Base-by-base conservation (phyloP, 2,888 invertebrate genomes). In the Lottia gigantea region DNA sequence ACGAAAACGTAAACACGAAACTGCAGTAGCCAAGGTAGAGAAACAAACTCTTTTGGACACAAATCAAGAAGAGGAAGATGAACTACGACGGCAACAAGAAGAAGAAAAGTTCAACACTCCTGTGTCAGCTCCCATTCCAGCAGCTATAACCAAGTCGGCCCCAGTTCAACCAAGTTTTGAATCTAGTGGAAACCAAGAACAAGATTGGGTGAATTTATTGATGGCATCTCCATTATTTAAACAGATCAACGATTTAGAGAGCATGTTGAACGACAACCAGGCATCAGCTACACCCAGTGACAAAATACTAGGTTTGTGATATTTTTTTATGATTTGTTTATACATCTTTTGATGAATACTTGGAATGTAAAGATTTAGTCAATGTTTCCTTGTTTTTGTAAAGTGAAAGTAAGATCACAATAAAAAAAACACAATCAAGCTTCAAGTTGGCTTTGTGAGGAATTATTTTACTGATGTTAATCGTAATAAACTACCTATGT, bases 211-310 rank as follows among this genome's bases (percentile, higher is more conserved):
- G 26, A 85, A 85, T 71, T 76, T 87, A 77, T 74, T 87, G 74
- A 86, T 87, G 86, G 81, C 83, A 14, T 87, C 87, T 11, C 87
- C 86, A 12, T 78, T 87, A 46, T 86, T 87, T 77, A 83, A 85
- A 71, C 86, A 87, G 80, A 85, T 87, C 72, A 85, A 81, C 68
- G 86, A 87, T 64, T 76, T 87, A n/a, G 83, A 86, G 46, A 73
- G 81, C 23, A 80, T 87, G 80, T 70, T 87, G 31, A 82, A 84
- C 46, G 55, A 55, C 15, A 55, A 55, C 23, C 55, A 55, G 23
- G 7, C 55, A 23, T 55, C 55, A 55, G 23, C 55, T 55, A 19
- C 23, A 23, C 55, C 55, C 23, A 55, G 23, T 55, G 55, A 55
- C 23, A 55, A 55, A 55, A 55, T 55, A 55, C 3, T 23, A 55